Base-by-base conservation (phyloP, 2,888 invertebrate species). In the Ceraclea dissimilis region DNA sequence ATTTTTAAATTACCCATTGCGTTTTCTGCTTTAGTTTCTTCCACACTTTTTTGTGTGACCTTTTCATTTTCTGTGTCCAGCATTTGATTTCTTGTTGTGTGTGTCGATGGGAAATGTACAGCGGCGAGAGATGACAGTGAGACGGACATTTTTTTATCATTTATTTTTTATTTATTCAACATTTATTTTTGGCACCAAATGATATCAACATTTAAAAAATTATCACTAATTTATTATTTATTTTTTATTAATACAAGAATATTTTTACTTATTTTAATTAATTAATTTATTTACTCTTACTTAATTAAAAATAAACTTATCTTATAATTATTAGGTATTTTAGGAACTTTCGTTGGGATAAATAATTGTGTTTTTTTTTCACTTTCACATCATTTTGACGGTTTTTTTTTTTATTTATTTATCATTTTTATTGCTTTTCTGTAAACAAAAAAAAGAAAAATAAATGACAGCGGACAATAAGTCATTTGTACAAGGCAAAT, bases 301-400 rank as follows among this genome's bases (percentile, higher is more conserved):
- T 57, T 21, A 26, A 54, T 54, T 51, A 59, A 60, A 60, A 60
- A 60, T 61, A 60, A 50, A 51, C 53, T 56, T 61, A 39, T 51
- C 61, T 59, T 61, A 60, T 49, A 39, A 61, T 33, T 62, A 60
- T 58, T 76, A 78, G 78, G 77, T 78, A 78, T 71, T 75, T 69
- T 78, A 78, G 78, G 78, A 78, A 78, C 78, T 78, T 76, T 78
- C 78, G 78, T 78, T 78, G 58, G 54, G 49, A 50, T 53, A 48
- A 57, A 22, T 57, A 31, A 53, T 34, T 39, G 46, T 54, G 33
- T 49, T 51, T 51, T 48, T 19, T 22, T 55, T 53, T 57, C 53
- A 57, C 57, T 54, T 53, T 50, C 20, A 22, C 53, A 53, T 57
- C 54, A 48, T 54, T 44, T 6, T 46, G 31, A n/a, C 17, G 6